A percentile compares a stretch with the other conserved stretches of the same genome.
phyloP scores from a whole-genome alignment of 2,888 invertebrate genomes.

The Standfussiana lucernea region DNA sequence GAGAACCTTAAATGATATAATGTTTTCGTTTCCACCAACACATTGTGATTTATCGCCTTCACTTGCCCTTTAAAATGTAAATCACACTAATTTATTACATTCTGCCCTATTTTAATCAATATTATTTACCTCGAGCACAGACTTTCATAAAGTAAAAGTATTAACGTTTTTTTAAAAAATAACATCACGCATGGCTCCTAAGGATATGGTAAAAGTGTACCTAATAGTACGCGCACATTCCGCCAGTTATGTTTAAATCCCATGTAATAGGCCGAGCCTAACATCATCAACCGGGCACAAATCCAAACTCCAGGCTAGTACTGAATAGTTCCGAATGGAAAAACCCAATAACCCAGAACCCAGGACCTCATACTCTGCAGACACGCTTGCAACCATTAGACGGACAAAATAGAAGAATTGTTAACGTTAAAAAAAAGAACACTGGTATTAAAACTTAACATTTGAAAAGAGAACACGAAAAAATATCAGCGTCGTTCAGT shows the following conservation, averaged over 20 bases:
- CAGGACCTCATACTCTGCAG: background rate
- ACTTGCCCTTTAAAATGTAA: constrained; percentile 47
- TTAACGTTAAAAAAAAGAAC: background rate
- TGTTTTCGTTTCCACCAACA: constrained; percentile 35
- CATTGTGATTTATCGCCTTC: constrained; percentile 21
- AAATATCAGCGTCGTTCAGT: constrained; percentile 38
- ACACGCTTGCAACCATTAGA: background rate
- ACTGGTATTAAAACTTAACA: background rate
- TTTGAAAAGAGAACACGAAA: constrained; percentile 2
- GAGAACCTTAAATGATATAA: constrained; percentile 32
- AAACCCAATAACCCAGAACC: background rate
- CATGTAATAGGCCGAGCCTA: background rate
- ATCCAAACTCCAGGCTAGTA: background rate
- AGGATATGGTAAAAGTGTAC: background rate
- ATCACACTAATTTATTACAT: constrained; percentile 31
- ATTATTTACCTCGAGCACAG: constrained; percentile 3
- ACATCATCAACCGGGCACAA: background rate
- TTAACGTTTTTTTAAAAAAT: background rate
- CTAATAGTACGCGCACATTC: background rate
- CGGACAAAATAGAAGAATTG: background rate
- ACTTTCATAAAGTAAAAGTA: background rate
- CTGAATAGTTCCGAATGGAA: background rate
- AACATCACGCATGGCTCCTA: background rate
- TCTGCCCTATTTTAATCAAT: constrained; percentile 15
- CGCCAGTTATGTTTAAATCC: background rate